Evolutionary conservation across 1,140 invertebrate genomes (phyloP).

Genomic region (Drosophila sulfurigaster): DNA sequence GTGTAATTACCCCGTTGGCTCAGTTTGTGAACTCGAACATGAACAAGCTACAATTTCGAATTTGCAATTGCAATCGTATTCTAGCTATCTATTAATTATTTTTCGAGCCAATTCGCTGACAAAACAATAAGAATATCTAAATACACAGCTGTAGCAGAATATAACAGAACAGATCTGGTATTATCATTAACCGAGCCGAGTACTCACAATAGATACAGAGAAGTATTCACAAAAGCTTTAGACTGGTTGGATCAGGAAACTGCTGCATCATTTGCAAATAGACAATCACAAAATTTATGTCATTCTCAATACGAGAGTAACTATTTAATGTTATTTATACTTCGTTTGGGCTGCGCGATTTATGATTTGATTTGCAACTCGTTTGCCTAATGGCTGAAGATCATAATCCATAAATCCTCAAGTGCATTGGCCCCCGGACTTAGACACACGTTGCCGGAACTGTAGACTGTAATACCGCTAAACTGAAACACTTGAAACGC

Average conservation of each 20-base stretch:
- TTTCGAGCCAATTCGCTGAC: conserved; percentile 14
- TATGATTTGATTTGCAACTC: conserved; percentile 17
- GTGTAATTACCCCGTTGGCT: conserved; percentile 33
- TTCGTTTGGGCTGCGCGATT: conserved; percentile 20
- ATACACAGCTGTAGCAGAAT: conserved; percentile 10
- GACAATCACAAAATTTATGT: not conserved
- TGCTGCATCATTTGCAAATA: conserved; percentile 29
- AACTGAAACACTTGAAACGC: conserved; percentile 1
- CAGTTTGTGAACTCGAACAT: conserved; percentile 27
- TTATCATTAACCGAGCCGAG: conserved; percentile 26
- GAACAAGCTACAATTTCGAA: conserved; percentile 9
- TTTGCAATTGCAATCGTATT: conserved; percentile 24
- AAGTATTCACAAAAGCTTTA: conserved; percentile 1
- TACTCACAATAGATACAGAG: conserved; percentile 3
- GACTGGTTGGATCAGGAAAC: conserved; percentile 16
- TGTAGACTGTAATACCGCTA: not conserved
- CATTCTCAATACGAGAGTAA: conserved; percentile 1
- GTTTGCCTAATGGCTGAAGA: not conserved
- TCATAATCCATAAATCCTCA: conserved; percentile 7
- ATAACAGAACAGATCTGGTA: not conserved
- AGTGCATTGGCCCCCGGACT: conserved; percentile 20
- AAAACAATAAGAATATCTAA: conserved; percentile 37
- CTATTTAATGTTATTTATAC: conserved; percentile 9
- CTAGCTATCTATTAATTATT: conserved; percentile 12
- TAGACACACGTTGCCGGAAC: conserved; percentile 34